phyloP scores from a whole-genome alignment of 1,140 invertebrate genomes.

The Pectinophora gossypiella region DNA sequence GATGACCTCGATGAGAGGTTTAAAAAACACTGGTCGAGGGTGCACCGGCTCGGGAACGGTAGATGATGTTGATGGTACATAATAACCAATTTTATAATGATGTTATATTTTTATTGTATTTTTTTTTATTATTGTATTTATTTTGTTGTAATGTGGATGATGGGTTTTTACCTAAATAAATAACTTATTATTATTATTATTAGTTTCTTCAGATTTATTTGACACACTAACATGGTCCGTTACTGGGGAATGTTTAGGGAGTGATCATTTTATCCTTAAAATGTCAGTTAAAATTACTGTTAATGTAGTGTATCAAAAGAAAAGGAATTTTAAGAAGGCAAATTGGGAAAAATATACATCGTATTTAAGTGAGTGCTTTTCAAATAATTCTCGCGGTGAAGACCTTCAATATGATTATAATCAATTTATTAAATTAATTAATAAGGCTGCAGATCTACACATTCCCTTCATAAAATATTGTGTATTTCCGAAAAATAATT shows the following conservation, averaged over 20 bases:
- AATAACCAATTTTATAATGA: too few species aligned
- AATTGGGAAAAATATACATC: neutral
- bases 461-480: neutral
- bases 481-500: neutral
- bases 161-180: too few species aligned
- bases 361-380: neutral
- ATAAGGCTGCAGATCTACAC: neutral
- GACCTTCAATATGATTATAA: neutral
- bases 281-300: neutral
- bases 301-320: neutral
- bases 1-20: too few species aligned
- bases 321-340: constrained; percentile 1
- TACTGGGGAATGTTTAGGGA: constrained; percentile 1
- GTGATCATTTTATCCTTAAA: constrained; percentile 9
- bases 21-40: too few species aligned
- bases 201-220: neutral
- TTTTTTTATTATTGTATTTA: too few species aligned
- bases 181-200: too few species aligned
- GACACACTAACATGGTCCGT: neutral
- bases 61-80: too few species aligned
- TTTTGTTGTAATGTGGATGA: too few species aligned
- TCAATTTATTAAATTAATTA: neutral
- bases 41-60: too few species aligned
- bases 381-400: neutral
- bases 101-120: too few species aligned